phyloP scores from a whole-genome alignment of 2,113 vertebrate species.

The Antechinus flavipes region DNA sequence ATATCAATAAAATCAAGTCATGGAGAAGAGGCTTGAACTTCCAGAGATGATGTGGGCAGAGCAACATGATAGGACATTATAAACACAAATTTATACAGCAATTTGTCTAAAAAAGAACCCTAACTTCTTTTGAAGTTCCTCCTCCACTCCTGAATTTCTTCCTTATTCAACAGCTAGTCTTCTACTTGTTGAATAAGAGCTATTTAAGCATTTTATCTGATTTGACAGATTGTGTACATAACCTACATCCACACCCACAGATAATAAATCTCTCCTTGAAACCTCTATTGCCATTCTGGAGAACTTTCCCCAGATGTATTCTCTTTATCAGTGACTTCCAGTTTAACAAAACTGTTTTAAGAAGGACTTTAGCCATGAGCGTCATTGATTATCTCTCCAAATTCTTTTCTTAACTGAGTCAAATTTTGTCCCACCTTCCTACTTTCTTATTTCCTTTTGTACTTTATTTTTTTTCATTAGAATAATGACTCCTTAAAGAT shows the following conservation, averaged over 20 bases:
- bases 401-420: not conserved
- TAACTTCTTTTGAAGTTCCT: slow-evolving; percentile 40
- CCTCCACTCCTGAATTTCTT: not conserved
- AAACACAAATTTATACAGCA: not conserved
- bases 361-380: not conserved
- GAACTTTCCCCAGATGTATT: not conserved
- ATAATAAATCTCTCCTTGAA: not conserved
- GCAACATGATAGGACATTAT: not conserved
- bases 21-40: not conserved
- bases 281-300: not conserved
- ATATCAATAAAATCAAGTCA: slow-evolving; percentile 45
- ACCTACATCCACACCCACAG: too few species aligned
- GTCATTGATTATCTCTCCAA: not conserved
- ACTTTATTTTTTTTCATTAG: not conserved
- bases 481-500: not conserved
- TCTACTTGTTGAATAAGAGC: slow-evolving; percentile 39
- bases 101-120: slow-evolving; percentile 4
- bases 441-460: not conserved
- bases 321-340: not conserved
- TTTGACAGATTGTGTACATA: slow-evolving; percentile 42
- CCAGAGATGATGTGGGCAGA: not conserved
- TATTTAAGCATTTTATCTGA: slow-evolving; percentile 56
- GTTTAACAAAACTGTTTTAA: not conserved
- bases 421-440: not conserved
- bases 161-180: not conserved